Conservation (phyloP, 1,140 invertebrate species). For the Macrocentrus cingulum region DNA sequence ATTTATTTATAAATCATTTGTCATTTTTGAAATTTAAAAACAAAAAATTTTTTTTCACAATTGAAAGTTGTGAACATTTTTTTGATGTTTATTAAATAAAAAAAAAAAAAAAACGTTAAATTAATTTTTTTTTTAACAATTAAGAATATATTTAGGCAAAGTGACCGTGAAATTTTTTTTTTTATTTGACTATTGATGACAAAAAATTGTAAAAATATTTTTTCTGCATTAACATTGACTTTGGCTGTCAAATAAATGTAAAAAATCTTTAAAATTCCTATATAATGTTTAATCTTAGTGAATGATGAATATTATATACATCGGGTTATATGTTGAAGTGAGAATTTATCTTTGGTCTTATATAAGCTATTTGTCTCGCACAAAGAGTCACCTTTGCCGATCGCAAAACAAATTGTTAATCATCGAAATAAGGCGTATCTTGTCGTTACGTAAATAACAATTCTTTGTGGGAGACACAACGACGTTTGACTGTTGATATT, state of each 20-base stretch:
- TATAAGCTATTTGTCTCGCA: constrained; percentile 56
- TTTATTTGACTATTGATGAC: background rate
- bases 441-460: constrained; percentile 50
- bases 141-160: background rate
- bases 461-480: constrained; percentile 17
- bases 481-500: too few relatives aligned
- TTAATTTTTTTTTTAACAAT: background rate
- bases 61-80: too few relatives aligned
- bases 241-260: background rate
- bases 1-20: too few relatives aligned
- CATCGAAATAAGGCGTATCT: constrained; percentile 54
- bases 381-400: constrained; percentile 57
- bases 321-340: constrained; percentile 22
- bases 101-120: background rate
- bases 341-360: constrained; percentile 54
- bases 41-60: too few relatives aligned
- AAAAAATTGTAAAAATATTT: background rate
- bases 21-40: too few relatives aligned
- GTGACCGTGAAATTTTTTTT: background rate
- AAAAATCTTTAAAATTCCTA: constrained; percentile 29
- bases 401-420: constrained; percentile 60
- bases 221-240: constrained; percentile 14
- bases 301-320: constrained; percentile 18
- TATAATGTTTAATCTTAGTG: constrained; percentile 43
- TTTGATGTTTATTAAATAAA: background rate